phyloP scores from a whole-genome alignment of 2,797 vertebrate genomes.

The Chrysocyon brachyurus region DNA sequence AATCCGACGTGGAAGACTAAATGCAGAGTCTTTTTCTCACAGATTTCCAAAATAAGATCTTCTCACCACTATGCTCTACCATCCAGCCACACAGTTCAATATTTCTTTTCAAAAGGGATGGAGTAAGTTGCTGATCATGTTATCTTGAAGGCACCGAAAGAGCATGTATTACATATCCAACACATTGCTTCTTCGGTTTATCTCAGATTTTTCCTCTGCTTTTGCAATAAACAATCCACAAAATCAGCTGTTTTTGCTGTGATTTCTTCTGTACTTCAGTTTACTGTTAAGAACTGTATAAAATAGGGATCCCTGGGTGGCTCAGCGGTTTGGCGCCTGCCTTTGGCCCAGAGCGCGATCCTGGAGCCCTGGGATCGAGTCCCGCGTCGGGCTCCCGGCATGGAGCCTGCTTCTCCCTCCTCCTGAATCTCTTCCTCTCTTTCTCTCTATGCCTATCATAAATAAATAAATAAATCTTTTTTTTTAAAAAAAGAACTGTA shows the following conservation, averaged over 20 bases:
- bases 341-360: too few species aligned
- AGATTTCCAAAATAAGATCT: background rate
- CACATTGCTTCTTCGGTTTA: background rate
- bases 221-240: background rate
- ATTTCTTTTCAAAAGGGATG: slow-evolving; percentile 41
- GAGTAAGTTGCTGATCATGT: slow-evolving; percentile 3
- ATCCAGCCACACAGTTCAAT: background rate
- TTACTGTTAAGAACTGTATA: slow-evolving; percentile 2
- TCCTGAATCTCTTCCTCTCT: too few species aligned
- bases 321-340: too few species aligned
- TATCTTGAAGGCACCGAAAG: background rate
- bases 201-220: background rate
- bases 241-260: background rate
- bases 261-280: background rate
- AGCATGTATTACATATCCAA: background rate
- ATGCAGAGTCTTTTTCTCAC: background rate
- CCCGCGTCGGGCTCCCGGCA: too few species aligned
- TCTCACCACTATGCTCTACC: background rate
- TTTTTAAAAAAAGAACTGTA: too few species aligned
- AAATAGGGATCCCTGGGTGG: background rate
- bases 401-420: too few species aligned
- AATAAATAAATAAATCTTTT: too few species aligned
- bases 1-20: background rate
- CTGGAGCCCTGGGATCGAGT: too few species aligned
- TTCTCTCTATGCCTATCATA: too few species aligned